Evolutionary conservation across 2,888 invertebrate genomes (phyloP), one percentile per base, ranked within the genome.

Genomic region (Eubasilissa splendida): DNA sequence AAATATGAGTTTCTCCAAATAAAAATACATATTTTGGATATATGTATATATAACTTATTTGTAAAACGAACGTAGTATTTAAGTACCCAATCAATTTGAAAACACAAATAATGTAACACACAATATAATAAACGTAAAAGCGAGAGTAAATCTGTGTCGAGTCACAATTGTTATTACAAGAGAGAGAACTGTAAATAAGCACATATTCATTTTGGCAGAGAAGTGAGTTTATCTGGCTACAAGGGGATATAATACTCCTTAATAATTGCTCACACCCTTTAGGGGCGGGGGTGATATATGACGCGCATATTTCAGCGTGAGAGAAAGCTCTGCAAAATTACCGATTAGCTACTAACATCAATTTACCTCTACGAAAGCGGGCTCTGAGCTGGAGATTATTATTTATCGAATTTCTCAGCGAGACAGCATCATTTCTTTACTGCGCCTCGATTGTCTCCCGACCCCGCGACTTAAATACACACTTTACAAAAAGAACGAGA

Each of bases 311-410:
- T 79, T 82, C 82, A 80, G 65, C 33, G 53, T 52, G 77, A 75
- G 75, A 66, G 80, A 70, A 78, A 71, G 76, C 80, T 54, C 53
- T 75, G 77, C 63, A 58, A 79, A 78, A 82, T 82, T 81, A 79
- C 80, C 80, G 82, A 82, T 82, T 82, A 80, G 78, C 80, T 80
- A 50, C 71, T 65, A 22, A 79, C 82, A 82, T 82, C 77, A 80
- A 82, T 82, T 80, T 74, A 59, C 81, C 75, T 78, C 68, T 54
- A 53, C 52, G 56, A 65, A 53, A 50, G 22, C 5, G 52, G 65
- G 65, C 12, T 42, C 14, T 9, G 54, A 71, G 71, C 71, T 65
- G 52, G 52, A 71, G 71, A 71, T 76, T 76, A 76, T 76, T 65
- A 76, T 76, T 76, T 63, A 76, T 76, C 76, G 76, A 60, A 76